phyloP scores from a whole-genome alignment of 2,888 invertebrate species.

The Sericinus montela region DNA sequence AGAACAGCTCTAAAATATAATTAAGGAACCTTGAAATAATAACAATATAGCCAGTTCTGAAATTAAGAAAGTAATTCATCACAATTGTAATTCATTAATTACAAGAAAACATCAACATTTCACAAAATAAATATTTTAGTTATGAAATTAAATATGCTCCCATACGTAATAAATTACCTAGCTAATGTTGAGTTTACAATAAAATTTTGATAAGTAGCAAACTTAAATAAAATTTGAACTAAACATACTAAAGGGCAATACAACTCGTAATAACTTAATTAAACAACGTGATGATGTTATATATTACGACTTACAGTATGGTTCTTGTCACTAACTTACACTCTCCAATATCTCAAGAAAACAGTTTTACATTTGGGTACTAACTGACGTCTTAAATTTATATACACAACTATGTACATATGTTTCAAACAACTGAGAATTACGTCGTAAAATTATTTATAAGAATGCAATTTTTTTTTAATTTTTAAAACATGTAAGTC shows the following conservation, averaged over 20 bases:
- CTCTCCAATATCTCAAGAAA: background rate
- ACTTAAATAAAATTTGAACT: background rate
- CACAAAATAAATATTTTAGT: slow-evolving; percentile 4
- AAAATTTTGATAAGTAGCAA: background rate
- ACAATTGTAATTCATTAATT: slow-evolving; percentile 7
- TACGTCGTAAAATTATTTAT: too few species aligned
- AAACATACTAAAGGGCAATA: background rate
- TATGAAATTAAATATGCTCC: background rate
- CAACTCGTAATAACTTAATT: too few species aligned
- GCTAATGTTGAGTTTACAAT: background rate
- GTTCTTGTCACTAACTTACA: background rate
- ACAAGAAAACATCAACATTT: background rate
- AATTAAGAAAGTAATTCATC: slow-evolving; percentile 5
- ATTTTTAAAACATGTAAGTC: too few species aligned
- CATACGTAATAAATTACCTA: background rate
- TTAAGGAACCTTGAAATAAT: background rate
- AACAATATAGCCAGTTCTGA: slow-evolving; percentile 9
- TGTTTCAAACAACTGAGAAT: too few species aligned
- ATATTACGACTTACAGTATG: background rate
- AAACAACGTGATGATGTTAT: background rate
- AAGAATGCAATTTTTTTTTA: too few species aligned
- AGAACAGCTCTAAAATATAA: background rate
- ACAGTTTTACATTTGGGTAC: background rate
- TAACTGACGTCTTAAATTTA: too few species aligned
- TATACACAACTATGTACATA: too few species aligned